These are phyloP conservation scores for Numenius arquata DNA, from an alignment of 2,113 vertebrate genomes.

Conservation along the genomic window DNA sequence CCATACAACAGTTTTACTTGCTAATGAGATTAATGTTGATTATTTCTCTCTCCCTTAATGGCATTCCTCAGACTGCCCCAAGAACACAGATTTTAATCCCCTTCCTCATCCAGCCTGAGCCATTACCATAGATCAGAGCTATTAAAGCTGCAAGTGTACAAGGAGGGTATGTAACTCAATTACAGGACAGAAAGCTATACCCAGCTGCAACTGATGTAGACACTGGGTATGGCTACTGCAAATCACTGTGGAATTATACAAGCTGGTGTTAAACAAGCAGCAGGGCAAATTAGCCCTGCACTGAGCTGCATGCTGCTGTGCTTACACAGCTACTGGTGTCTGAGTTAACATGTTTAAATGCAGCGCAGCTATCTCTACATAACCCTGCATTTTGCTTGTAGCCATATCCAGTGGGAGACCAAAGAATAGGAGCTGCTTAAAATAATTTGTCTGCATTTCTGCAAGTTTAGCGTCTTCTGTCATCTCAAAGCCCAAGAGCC, in stretches of 20 bases:
- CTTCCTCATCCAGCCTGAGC: neutral
- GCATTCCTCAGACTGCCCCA: neutral
- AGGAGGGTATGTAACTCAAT: conserved; percentile 1
- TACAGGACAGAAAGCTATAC: conserved; percentile 1
- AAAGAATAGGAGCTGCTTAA: neutral
- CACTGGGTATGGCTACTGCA: conserved; percentile 30
- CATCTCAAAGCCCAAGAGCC: neutral
- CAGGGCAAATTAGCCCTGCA: conserved; percentile 15
- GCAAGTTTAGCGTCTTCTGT: neutral
- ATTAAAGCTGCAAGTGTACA: neutral
- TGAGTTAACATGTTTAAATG: conserved; percentile 5
- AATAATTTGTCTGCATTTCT: neutral
- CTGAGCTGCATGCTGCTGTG: neutral
- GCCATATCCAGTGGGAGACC: neutral
- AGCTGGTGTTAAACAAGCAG: conserved; percentile 33
- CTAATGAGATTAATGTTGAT: neutral
- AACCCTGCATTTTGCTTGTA: neutral
- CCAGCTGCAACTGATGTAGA: conserved; percentile 11
- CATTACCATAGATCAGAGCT: neutral
- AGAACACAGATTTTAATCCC: neutral
- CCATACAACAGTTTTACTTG: neutral
- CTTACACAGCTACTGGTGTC: neutral
- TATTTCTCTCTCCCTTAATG: neutral
- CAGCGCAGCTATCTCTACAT: neutral
- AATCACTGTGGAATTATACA: conserved; percentile 50